A percentile compares a stretch with the other conserved stretches of the same genome.
Conservation (phyloP, 2,113 vertebrate genomes). For the Polypterus bichir region DNA sequence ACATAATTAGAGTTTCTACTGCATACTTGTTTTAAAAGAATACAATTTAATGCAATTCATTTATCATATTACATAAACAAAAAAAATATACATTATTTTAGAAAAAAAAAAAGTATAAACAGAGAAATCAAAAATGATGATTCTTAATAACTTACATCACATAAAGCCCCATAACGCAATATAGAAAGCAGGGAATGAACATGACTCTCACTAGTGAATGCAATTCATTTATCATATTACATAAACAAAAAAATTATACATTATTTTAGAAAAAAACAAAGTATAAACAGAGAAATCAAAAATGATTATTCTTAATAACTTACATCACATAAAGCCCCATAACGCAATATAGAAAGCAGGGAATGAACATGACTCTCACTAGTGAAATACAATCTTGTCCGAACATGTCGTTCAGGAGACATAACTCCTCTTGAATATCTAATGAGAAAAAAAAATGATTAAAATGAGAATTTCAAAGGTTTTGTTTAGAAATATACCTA, state of each 20-base stretch:
- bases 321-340: constrained; percentile 75
- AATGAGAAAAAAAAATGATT: constrained; percentile 15
- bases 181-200: constrained; percentile 76
- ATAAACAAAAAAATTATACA: too few species aligned
- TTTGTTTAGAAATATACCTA: too few species aligned
- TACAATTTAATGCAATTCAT: too few species aligned
- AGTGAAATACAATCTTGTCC: constrained; percentile 77
- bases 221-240: too few species aligned
- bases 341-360: constrained; percentile 69
- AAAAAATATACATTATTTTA: too few species aligned
- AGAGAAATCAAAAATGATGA: neutral
- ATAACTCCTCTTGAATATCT: constrained; percentile 80
- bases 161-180: constrained; percentile 72
- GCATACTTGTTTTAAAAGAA: too few species aligned
- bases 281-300: neutral
- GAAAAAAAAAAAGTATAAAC: too few species aligned
- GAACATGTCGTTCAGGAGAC: constrained; percentile 77
- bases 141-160: constrained; percentile 59
- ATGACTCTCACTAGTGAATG: constrained; percentile 82
- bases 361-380: constrained; percentile 83
- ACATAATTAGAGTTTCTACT: too few species aligned
- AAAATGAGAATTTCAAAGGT: neutral
- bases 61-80: too few species aligned
- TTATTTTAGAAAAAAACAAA: too few species aligned
- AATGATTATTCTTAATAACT: constrained; percentile 29